Percentiles rank a stretch among this genome's conserved stretches.
These are phyloP conservation scores for Actinemys pallida DNA, from an alignment of 2,113 vertebrate genomes.

Conservation along the genomic window DNA sequence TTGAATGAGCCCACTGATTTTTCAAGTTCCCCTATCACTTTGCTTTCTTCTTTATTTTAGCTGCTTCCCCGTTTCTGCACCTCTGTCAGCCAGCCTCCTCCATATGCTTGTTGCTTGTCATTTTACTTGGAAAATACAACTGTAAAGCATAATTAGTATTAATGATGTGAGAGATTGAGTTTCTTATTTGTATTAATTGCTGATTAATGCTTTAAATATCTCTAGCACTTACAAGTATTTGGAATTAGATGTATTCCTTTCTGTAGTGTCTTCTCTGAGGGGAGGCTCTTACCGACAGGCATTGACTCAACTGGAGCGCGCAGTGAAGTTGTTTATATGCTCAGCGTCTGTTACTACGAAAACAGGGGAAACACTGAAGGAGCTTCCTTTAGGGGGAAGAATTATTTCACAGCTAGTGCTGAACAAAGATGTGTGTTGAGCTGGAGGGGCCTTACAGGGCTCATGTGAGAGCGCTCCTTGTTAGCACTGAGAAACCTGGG, in stretches of 20 bases:
- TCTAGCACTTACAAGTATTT: conserved; percentile 57
- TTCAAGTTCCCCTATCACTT: conserved; percentile 56
- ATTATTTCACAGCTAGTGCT: conserved; percentile 43
- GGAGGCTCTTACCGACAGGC: conserved; percentile 49
- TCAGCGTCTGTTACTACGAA: conserved; percentile 45
- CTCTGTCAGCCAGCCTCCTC: conserved; percentile 72
- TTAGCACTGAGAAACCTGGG: background rate
- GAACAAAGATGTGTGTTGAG: background rate
- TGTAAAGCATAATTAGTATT: conserved; percentile 78
- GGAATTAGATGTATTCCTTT: conserved; percentile 60
- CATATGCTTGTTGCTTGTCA: conserved; percentile 79
- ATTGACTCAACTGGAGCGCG: conserved; percentile 35
- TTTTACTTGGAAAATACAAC: conserved; percentile 73
- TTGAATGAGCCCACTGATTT: conserved; percentile 18
- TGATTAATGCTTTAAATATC: conserved; percentile 78
- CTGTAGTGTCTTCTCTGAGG: conserved; percentile 15
- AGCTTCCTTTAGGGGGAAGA: conserved; percentile 30
- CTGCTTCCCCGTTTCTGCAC: conserved; percentile 70
- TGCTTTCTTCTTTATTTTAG: conserved; percentile 62
- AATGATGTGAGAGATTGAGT: conserved; percentile 75
- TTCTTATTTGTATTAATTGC: conserved; percentile 77
- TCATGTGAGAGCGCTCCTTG: background rate
- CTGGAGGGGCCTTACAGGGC: background rate
- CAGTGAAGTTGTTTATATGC: conserved; percentile 39
- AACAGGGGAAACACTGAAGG: conserved; percentile 21